Percentiles rank a stretch among this genome's conserved stretches.
Conservation (phyloP, 2,797 vertebrate genomes). For the Todus mexicanus region DNA sequence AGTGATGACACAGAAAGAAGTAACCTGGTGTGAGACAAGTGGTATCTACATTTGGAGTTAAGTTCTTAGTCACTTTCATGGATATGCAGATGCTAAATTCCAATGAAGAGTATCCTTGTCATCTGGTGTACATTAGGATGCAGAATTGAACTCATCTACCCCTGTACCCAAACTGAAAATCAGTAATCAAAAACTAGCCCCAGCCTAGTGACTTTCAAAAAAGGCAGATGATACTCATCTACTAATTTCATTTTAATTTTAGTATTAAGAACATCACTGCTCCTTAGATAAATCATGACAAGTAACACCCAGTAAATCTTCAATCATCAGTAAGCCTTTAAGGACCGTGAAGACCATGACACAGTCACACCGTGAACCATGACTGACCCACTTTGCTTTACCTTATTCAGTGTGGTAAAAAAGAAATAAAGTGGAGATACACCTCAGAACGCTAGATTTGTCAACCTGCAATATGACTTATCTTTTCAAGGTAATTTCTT, state of each 20-base stretch:
- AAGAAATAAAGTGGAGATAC: background rate
- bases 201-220: background rate
- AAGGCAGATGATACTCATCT: background rate
- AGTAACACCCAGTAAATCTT: background rate
- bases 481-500: background rate
- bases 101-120: background rate
- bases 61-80: background rate
- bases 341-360: background rate
- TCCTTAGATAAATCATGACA: background rate
- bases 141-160: background rate
- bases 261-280: background rate
- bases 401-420: background rate
- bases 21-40: background rate
- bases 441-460: background rate
- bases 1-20: background rate
- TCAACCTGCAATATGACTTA: background rate
- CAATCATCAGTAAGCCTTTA: background rate
- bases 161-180: background rate
- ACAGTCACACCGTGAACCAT: background rate
- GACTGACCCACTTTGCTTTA: background rate
- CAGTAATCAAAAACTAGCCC: background rate
- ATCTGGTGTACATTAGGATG: background rate
- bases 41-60: background rate
- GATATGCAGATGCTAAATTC: background rate
- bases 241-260: background rate